Base-by-base conservation (phyloP, 2,113 vertebrate genomes). In the Rhea pennata region DNA sequence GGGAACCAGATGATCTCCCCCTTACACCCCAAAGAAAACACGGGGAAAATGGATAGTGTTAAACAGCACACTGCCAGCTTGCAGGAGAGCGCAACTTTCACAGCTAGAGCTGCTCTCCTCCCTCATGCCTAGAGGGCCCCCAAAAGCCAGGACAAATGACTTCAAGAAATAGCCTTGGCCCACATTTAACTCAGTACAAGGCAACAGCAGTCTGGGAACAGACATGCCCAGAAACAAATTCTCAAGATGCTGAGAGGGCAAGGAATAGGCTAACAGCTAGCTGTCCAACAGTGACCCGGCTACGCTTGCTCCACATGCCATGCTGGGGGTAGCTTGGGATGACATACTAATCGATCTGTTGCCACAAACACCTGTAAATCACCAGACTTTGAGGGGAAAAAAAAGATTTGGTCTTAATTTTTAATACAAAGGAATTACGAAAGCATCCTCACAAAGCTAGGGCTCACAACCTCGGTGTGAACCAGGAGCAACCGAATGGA, bases 321-420 rank as follows among this genome's bases (percentile, higher is more conserved):
- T 5, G 17, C 51, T 8, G 33, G 29, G 29, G 15, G 10, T 20
- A 27, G 33, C 21, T 58, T 2, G 0, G 44, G 17, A 77, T 70
- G 76, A 21, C 71, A 84, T 77, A 61, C 59, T 10, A 65, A 77
- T 10, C 61, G 6, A 1, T 1, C 36, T 13, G 5, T 31, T 51
- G 74, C 48, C 91, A 79, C 66, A 53, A 7, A n/a, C 75, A 29
- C 40, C 40, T 2, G 0, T 0, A 10, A 10, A 64, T 5, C 7
- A 65, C 83, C 95, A 87, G 90, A 78, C 44, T 4, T 54, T 2
- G 0, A 78, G 11, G 36, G 36, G 36, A 36, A 88, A 90, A 65
- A 96, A 87, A 70, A 82, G 33, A 79, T 93, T 95, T 94, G 95
- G 95, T 97, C 95, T 82, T 83, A 11, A 82, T 40, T 8, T 66